Evolutionary conservation across 2,888 invertebrate genomes (phyloP).

Genomic region (Caenorhabditis afra): DNA sequence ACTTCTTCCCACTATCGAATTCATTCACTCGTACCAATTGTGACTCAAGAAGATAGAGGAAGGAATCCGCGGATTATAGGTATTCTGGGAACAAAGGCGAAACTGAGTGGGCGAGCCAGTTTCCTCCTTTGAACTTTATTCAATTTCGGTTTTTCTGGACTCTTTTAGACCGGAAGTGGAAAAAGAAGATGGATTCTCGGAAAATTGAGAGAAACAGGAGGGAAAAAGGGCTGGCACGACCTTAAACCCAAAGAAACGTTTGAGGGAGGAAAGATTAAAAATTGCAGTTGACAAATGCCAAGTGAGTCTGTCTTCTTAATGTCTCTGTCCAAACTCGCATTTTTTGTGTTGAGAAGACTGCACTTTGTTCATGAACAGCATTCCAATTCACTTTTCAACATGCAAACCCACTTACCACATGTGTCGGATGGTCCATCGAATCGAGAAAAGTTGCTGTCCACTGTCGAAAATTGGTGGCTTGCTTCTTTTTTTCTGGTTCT

Average conservation of each 20-base stretch:
- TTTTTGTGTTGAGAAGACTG: not conserved
- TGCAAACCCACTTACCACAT: constrained; percentile 32
- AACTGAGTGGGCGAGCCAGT: constrained; percentile 25
- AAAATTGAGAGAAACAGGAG: constrained; percentile 19
- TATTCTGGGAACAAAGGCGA: constrained; percentile 19
- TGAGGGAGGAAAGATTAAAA: not conserved
- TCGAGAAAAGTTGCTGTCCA: constrained; percentile 13
- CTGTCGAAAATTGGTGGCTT: not conserved
- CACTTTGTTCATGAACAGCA: constrained; percentile 14
- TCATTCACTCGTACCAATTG: not conserved
- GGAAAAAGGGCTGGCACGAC: constrained; percentile 8
- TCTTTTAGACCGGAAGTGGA: constrained; percentile 1
- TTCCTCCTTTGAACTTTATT: constrained; percentile 22
- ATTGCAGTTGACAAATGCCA: constrained; percentile 9
- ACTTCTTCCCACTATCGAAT: constrained; percentile 5
- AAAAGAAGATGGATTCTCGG: constrained; percentile 22
- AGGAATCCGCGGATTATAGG: not conserved
- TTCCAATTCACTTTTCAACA: not conserved
- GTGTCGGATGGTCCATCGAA: constrained; percentile 31
- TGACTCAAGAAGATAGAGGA: constrained; percentile 17
- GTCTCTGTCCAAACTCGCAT: no score
- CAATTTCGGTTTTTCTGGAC: constrained; percentile 8
- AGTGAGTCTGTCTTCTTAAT: not conserved
- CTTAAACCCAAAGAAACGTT: constrained; percentile 12
- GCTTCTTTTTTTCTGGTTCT: no score